These are phyloP conservation scores for Parotia lawesii DNA, from an alignment of 2,113 vertebrate genomes.

Conservation along the genomic window DNA sequence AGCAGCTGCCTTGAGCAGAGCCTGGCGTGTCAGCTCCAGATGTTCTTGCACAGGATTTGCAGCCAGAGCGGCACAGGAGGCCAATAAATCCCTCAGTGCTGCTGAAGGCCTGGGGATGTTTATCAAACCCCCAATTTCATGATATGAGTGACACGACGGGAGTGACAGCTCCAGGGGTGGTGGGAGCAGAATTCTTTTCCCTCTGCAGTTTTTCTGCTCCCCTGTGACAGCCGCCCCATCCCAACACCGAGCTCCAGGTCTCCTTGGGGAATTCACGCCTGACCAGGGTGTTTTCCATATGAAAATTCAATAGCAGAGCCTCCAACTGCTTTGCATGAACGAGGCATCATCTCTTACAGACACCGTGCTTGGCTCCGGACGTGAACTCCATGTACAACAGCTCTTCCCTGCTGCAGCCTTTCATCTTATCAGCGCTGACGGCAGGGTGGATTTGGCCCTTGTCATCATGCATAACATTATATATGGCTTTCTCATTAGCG, in stretches of 20 bases:
- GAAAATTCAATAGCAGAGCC: neutral
- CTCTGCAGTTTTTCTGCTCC: neutral
- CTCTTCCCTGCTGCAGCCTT: slow-evolving; percentile 23
- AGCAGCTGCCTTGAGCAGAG: neutral
- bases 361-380: neutral
- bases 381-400: slow-evolving; percentile 12
- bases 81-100: neutral
- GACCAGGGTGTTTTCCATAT: neutral
- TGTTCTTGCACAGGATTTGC: neutral
- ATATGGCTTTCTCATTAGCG: neutral
- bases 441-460: slow-evolving; percentile 10
- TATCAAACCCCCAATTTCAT: neutral
- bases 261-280: neutral
- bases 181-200: neutral
- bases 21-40: neutral
- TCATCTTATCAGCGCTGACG: slow-evolving; percentile 2
- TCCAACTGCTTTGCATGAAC: neutral
- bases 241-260: neutral
- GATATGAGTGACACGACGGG: accelerated
- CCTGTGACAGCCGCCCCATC: neutral
- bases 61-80: neutral
- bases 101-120: neutral
- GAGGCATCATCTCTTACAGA: neutral
- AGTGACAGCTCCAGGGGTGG: neutral
- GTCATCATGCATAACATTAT: neutral